Base-by-base conservation (phyloP, 2,797 vertebrate genomes). In the Cyprinella venusta region DNA sequence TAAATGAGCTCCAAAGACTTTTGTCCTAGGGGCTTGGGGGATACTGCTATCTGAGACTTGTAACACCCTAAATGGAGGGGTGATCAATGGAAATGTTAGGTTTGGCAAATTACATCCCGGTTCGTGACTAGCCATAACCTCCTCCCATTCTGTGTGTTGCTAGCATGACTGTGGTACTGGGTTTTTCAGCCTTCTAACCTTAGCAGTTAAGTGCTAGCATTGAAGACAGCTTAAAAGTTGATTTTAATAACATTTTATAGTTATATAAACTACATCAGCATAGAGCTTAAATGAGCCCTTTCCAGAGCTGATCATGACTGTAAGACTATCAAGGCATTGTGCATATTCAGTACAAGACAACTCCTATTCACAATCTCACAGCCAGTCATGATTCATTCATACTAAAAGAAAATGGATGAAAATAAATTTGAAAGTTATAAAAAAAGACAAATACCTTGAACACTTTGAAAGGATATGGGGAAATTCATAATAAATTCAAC, bases 81-180 rank as follows among this genome's bases (percentile, higher is more conserved):
- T 61, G 45, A 71, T 82, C 64, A 61, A 80, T 54, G 75, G 42
- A 83, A 88, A 90, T 85, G 84, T 91, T 88, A 91, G 88, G 86
- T 87, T 92, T 90, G 88, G 90, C 87, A 91, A 79, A 83, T 84
- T 82, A 81, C 89, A 85, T 88, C 88, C 91, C 13, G 63, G 88
- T 91, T 93, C 89, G 90, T 93, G 92, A 94, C 91, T 92, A 90
- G 88, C 89, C 91, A 89, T 88, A 88, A 88, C 45, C 48, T 10
- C n/a, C n/a, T 40, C n/a, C 33, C 50, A 86, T 86, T 89, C 89
- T 63, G 85, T 85, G 85, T 85, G 90, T 82, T 84, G 76, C 71
- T 91, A 85, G 90, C 92, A 94, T 89, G 88, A 92, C 92, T 83
- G 86, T 89, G 88, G 87, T 90, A 91, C 92, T 87, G 85, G 88